Evolutionary conservation across 2,888 invertebrate species (phyloP).

Genomic region (Ormyrus nitidulus): DNA sequence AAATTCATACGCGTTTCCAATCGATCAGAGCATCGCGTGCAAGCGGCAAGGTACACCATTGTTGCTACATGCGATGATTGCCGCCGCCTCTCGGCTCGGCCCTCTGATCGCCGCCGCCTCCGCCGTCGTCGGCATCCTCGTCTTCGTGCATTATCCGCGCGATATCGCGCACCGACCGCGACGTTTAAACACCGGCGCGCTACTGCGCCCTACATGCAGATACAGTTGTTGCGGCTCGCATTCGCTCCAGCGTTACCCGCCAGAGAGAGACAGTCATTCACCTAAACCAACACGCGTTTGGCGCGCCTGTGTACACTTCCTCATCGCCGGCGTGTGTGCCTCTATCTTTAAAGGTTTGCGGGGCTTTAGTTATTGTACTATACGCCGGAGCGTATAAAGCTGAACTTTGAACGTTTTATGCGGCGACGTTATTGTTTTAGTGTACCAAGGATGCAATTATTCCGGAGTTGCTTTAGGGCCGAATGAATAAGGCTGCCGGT

Average conservation of each 20-base stretch:
- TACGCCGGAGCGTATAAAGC: conserved; percentile 8
- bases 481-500: too few species aligned
- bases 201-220: background rate
- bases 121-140: conserved; percentile 1
- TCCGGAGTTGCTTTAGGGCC: too few species aligned
- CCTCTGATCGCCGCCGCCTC: background rate
- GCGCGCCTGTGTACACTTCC: background rate
- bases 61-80: conserved; percentile 44
- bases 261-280: conserved; percentile 31
- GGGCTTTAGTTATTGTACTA: conserved; percentile 18
- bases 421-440: conserved; percentile 5
- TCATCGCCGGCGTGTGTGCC: background rate
- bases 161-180: conserved; percentile 37
- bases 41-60: conserved; percentile 8
- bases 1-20: conserved; percentile 47
- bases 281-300: conserved; percentile 32
- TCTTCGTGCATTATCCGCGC: conserved; percentile 34
- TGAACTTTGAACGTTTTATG: conserved; percentile 26
- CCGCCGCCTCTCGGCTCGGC: background rate
- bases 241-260: background rate
- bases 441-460: too few species aligned
- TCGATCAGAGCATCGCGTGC: conserved; percentile 47
- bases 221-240: background rate
- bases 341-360: conserved; percentile 6
- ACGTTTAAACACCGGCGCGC: conserved; percentile 44